Percentiles rank a stretch among this genome's conserved stretches.
Evolutionary conservation across 2,113 vertebrate genomes (phyloP).

Genomic region (Entomyzon cyanotis): DNA sequence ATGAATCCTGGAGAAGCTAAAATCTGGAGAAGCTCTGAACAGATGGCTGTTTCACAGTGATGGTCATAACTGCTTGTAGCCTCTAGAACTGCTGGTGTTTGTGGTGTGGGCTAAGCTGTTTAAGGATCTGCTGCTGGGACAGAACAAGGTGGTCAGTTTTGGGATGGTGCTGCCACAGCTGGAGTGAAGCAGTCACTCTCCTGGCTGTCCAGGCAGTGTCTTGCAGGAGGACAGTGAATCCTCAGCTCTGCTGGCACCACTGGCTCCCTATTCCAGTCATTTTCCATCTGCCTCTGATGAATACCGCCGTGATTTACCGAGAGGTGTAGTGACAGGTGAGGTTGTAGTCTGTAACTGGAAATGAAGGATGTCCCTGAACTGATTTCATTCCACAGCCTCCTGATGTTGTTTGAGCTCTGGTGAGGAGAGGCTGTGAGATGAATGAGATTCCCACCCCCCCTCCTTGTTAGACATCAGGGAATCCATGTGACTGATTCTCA

Average conservation of each 20-base stretch:
- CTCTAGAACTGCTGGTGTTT: not conserved
- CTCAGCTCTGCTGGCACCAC: not conserved
- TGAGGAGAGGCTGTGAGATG: not conserved
- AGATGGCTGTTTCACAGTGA: not conserved
- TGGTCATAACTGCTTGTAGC: not conserved
- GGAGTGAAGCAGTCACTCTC: not conserved
- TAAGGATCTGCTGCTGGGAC: not conserved
- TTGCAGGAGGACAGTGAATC: not conserved
- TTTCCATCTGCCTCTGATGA: not conserved
- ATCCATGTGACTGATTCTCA: not conserved
- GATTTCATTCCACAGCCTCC: not conserved
- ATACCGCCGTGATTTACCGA: not conserved
- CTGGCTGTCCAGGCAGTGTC: not conserved
- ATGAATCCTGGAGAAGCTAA: not conserved
- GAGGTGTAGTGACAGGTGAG: slow-evolving; percentile 1
- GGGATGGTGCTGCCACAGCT: not conserved
- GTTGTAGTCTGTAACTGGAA: slow-evolving; percentile 28
- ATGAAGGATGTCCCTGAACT: not conserved
- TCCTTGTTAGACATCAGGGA: not conserved
- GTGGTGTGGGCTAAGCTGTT: not conserved
- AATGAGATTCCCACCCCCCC: not conserved
- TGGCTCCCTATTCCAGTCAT: not conserved
- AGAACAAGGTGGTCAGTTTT: not conserved
- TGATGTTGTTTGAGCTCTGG: not conserved
- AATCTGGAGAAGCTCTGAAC: not conserved